phyloP scores from a whole-genome alignment of 2,113 vertebrate species.

The Sapayoa aenigma region DNA sequence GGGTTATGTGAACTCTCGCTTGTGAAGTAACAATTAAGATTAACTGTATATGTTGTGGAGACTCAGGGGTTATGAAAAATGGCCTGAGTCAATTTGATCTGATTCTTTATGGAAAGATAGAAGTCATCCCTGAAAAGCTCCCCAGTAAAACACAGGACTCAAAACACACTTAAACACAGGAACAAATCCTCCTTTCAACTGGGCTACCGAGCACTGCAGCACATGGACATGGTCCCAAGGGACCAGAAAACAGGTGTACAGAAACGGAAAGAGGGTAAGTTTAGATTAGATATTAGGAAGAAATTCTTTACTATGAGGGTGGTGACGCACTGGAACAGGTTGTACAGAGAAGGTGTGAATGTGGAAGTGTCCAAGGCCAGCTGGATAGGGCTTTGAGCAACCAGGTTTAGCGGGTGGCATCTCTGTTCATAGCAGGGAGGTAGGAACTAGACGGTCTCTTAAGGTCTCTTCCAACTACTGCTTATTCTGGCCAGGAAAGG shows the following conservation, averaged over 20 bases:
- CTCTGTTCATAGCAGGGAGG: neutral
- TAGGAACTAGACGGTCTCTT: neutral
- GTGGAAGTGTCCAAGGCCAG: neutral
- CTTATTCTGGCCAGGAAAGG: neutral
- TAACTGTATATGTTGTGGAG: neutral
- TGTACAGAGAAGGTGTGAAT: neutral
- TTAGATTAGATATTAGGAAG: neutral
- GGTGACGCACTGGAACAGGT: neutral
- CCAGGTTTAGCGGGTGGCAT: neutral
- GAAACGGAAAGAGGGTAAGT: neutral
- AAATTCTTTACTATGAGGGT: neutral
- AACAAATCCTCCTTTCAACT: neutral
- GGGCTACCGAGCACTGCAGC: neutral
- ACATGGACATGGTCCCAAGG: fast-evolving
- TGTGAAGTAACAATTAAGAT: neutral
- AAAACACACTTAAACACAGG: too few species aligned
- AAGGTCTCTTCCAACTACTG: neutral
- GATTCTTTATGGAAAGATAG: neutral
- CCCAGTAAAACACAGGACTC: neutral
- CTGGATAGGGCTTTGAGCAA: neutral
- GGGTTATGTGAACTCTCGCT: neutral
- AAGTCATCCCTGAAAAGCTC: neutral
- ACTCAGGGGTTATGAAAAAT: neutral
- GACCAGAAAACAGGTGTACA: neutral
- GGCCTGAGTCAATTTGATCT: neutral